Conservation (phyloP, 2,797 vertebrate genomes). For the Spinus pinus region DNA sequence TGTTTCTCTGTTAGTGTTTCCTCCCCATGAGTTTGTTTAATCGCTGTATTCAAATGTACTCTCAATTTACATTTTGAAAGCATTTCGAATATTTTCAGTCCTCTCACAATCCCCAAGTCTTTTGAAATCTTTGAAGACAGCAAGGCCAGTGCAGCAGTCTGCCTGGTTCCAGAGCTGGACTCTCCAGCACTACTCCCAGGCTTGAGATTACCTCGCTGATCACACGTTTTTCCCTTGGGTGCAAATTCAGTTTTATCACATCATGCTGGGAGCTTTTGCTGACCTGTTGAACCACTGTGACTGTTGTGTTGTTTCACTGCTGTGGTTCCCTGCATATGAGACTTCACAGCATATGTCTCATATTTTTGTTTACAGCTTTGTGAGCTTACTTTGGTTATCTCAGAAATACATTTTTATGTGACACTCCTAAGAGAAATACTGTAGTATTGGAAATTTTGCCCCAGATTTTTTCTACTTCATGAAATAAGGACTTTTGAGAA, state of each 20-base stretch:
- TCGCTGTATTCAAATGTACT: not conserved
- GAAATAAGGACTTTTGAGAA: not conserved
- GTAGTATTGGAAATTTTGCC: not conserved
- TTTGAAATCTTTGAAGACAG: not conserved
- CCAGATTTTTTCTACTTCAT: not conserved
- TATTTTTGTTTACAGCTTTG: not conserved
- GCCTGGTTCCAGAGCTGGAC: not conserved
- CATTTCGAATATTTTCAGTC: not conserved
- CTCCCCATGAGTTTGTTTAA: not conserved
- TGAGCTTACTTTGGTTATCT: not conserved
- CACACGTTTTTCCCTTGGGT: not conserved
- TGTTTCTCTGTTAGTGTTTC: not conserved
- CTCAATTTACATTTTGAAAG: not conserved
- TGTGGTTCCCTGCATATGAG: not conserved
- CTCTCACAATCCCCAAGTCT: not conserved
- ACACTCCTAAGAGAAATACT: not conserved
- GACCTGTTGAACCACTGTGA: not conserved
- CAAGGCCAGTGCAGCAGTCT: not conserved
- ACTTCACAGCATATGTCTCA: not conserved
- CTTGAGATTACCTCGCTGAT: not conserved
- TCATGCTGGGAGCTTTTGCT: not conserved
- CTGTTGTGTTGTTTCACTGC: not conserved
- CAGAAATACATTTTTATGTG: not conserved
- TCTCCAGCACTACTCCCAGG: not conserved
- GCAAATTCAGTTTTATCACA: not conserved